phyloP scores from a whole-genome alignment of 2,113 vertebrate genomes.

The Hystrix brachyura region DNA sequence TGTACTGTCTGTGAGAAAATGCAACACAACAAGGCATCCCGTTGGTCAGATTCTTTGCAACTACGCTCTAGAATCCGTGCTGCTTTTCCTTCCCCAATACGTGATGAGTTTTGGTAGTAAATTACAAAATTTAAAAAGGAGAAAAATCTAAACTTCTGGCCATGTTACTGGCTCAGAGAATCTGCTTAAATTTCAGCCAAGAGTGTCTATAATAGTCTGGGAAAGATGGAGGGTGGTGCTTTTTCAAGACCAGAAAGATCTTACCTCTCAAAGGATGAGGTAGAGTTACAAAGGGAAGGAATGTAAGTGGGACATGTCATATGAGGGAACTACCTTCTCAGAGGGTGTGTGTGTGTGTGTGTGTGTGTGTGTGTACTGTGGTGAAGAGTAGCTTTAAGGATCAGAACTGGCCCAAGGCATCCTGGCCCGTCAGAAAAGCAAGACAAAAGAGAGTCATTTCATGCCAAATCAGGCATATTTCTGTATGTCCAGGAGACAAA shows the following conservation, averaged over 20 bases:
- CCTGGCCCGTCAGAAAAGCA: neutral
- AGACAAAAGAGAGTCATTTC: neutral
- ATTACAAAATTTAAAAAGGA: neutral
- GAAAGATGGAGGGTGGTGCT: neutral
- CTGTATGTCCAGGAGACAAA: neutral
- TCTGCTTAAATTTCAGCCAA: neutral
- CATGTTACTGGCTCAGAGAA: neutral
- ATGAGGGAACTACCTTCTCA: neutral
- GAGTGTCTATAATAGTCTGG: neutral
- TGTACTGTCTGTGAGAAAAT: slow-evolving; percentile 91
- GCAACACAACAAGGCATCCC: fast-evolving
- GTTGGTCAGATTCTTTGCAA: neutral
- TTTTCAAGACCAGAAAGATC: neutral
- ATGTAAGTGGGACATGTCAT: neutral
- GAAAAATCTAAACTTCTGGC: neutral
- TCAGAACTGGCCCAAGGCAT: neutral
- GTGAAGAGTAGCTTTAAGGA: neutral
- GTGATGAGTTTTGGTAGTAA: neutral
- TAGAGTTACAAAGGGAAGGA: neutral
- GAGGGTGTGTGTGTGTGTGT: neutral
- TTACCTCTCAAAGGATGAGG: neutral
- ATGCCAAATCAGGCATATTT: neutral
- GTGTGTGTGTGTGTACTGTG: neutral
- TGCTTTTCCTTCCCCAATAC: neutral
- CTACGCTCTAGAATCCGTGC: neutral